Evolutionary conservation across 2,113 vertebrate species (phyloP).

Genomic region (Alethe diademata): DNA sequence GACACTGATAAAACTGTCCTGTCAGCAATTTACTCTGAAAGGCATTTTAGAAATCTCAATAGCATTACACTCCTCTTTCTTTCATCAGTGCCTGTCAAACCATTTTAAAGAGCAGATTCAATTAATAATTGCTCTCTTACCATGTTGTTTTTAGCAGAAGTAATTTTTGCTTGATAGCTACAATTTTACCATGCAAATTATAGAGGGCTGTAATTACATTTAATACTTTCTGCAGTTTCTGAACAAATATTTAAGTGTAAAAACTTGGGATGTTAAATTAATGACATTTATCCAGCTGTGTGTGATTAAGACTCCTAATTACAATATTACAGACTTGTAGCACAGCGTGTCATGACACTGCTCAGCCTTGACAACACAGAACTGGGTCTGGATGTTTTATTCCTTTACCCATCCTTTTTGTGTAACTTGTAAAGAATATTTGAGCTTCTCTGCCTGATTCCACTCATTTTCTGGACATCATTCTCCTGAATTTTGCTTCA

Average conservation of each 20-base stretch:
- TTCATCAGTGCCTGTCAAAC: conserved; percentile 26
- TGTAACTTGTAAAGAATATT: neutral
- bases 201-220: neutral
- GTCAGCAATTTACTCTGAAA: neutral
- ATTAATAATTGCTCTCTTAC: conserved; percentile 41
- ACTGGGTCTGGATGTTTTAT: neutral
- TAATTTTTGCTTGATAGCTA: conserved; percentile 36
- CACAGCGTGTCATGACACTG: neutral
- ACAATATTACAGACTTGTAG: neutral
- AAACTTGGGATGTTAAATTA: conserved; percentile 10
- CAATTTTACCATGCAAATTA: conserved; percentile 26
- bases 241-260: conserved; percentile 44
- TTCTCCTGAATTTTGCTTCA: neutral
- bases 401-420: neutral
- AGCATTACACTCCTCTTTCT: neutral
- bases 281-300: neutral
- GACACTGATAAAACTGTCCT: neutral
- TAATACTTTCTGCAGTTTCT: conserved; percentile 33
- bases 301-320: conserved; percentile 17
- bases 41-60: neutral
- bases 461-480: neutral
- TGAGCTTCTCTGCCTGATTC: neutral
- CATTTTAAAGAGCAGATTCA: conserved; percentile 42
- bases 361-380: neutral
- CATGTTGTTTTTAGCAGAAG: conserved; percentile 34